These are phyloP conservation scores for Ennomos fuscantarius DNA, from an alignment of 2,888 invertebrate genomes.

Conservation along the genomic window DNA sequence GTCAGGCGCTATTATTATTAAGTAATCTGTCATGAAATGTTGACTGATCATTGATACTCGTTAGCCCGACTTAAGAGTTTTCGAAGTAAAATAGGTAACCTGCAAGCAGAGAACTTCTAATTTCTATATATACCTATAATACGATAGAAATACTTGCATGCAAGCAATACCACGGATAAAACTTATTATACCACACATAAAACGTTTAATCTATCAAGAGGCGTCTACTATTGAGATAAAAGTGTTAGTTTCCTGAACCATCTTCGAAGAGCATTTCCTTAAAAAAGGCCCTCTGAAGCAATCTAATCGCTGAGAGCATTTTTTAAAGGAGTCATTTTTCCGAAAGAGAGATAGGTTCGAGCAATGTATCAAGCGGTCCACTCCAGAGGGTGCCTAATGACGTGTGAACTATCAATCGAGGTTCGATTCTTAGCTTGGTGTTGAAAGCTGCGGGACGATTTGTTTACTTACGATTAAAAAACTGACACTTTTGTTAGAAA, in stretches of 20 bases:
- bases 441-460: background rate
- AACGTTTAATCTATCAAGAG: too few species aligned
- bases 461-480: slow-evolving; percentile 1
- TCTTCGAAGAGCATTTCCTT: background rate
- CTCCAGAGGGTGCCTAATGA: slow-evolving; percentile 56
- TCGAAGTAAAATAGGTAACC: too few species aligned
- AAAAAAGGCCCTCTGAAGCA: slow-evolving; percentile 13
- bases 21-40: too few species aligned
- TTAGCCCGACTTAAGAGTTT: too few species aligned
- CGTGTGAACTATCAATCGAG: slow-evolving; percentile 62
- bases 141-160: too few species aligned
- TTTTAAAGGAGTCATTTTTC: slow-evolving; percentile 34
- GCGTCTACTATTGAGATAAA: too few species aligned
- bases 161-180: too few species aligned
- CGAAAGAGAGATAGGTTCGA: slow-evolving; percentile 48
- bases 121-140: too few species aligned
- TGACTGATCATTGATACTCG: too few species aligned
- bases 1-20: too few species aligned
- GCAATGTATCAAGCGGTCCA: slow-evolving; percentile 50
- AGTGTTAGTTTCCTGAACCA: background rate
- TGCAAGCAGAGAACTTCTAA: too few species aligned
- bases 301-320: slow-evolving; percentile 28
- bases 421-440: slow-evolving; percentile 31
- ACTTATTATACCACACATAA: too few species aligned
- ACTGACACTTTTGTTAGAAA: background rate